Base-by-base conservation (phyloP, 2,797 vertebrate species). In the Champsocephalus gunnari region DNA sequence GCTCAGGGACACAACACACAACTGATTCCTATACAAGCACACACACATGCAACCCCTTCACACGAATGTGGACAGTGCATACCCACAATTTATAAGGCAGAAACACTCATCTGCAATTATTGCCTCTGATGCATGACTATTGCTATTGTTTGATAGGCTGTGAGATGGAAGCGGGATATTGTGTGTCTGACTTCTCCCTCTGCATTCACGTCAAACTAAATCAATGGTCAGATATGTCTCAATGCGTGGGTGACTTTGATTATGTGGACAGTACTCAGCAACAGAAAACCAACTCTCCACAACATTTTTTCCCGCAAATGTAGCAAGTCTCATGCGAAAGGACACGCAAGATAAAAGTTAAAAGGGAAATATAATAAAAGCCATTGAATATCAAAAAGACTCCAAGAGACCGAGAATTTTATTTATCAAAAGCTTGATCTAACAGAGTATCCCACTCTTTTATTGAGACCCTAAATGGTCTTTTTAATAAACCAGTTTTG, bases 61-160 rank as follows among this genome's bases (percentile, higher is more conserved):
- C 90, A 83, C 80, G 75, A 84, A 91, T 76, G 78, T 66, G 84
- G 88, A 90, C 82, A 71, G 83, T 75, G 53, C 68, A 56, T 58
- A 55, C 70, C 85, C 88, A 85, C 87, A 85, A 81, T 89, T 90
- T 88, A 88, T 82, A 86, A 85, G 82, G 75, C 77, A 74, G 83
- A 85, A 87, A 83, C 88, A 87, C 85, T 90, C 79, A 69, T 73
- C 79, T 73, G 79, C 80, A 88, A 85, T 88, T 84, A 89, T 86
- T 86, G 84, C 74, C 82, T 84, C 84, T 85, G 83, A 90, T 87
- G 91, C 89, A 86, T 90, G 88, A 91, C 89, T 89, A 76, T 85
- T 90, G 78, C 89, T 87, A 85, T 92, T 92, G 90, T 93, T 89
- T 88, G 50, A 85, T 73, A 88, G 72, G 87, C 86, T 80, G 74